These are phyloP conservation scores for Axis porcinus DNA, from an alignment of 2,113 vertebrate species.

Conservation along the genomic window DNA sequence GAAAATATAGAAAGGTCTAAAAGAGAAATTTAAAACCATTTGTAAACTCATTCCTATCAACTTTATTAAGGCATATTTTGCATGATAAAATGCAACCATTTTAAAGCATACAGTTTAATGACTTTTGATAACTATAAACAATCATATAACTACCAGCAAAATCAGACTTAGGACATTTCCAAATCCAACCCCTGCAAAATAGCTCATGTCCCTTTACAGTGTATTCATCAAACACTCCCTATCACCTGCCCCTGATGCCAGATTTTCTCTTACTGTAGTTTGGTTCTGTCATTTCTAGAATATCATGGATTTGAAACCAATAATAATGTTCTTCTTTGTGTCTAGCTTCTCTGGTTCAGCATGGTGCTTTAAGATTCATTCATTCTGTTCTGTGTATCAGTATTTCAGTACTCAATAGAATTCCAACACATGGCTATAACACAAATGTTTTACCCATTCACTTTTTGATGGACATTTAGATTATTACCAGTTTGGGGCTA, in stretches of 20 bases:
- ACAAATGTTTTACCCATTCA: neutral
- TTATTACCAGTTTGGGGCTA: neutral
- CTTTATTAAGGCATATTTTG: neutral
- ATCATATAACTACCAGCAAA: neutral
- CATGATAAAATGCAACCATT: neutral
- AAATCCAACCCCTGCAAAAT: neutral
- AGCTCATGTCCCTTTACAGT: neutral
- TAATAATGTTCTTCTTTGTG: neutral
- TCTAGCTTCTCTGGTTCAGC: neutral
- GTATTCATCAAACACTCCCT: neutral
- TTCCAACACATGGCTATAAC: neutral
- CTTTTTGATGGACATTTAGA: neutral
- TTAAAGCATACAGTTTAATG: neutral
- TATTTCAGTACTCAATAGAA: neutral
- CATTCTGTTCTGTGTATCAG: neutral
- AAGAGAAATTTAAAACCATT: neutral
- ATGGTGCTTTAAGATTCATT: neutral
- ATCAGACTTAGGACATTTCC: neutral
- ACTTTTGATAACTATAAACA: neutral
- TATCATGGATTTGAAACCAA: neutral
- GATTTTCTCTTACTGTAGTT: neutral
- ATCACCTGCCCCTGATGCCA: fast-evolving
- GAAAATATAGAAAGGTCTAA: neutral
- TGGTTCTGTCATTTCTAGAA: neutral
- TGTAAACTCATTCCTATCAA: neutral